Base-by-base conservation (phyloP, 2,888 invertebrate species). In the Polyommatus icarus region DNA sequence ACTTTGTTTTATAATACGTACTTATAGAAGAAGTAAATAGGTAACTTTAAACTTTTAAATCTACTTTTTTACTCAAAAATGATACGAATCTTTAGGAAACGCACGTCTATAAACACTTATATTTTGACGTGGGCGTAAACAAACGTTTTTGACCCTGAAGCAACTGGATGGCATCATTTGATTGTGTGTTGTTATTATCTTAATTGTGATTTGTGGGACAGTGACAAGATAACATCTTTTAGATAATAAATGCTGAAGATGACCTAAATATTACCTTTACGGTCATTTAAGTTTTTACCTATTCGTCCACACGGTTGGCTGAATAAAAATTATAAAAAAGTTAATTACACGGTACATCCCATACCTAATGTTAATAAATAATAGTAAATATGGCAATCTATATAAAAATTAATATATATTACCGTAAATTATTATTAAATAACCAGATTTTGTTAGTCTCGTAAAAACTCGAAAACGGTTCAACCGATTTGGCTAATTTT, bases 71-170 rank as follows among this genome's bases (percentile, higher is more conserved):
- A 50, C 4, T 18, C 18, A 54, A 54, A 54, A 54, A 18, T 18
- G 15, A 54, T 18, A 18, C 0, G 1, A 54, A 54, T 46, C 10
- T 40, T 18, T 4, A 3, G 15, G 15, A 50, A 50, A 50, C 50
- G 50, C 24, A 24, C 10, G 12, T 20, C 8, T 10, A 61, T 24
- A 61, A 61, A 24, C 61, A 61, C 24, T 61, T 24, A 24, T 20
- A 61, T 61, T 61, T 61, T 24, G 24, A 61, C 10, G 12, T 61
- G 20, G 61, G 61, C 61, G 12, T 61, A 61, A 4, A 24, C 8
- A 61, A 61, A 61, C 24, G 61, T 24, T 10, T 61, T 61, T 61
- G 61, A 61, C 61, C 61, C 24, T 61, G 61, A 61, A 61, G 24
- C 12, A 24, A 59, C 59, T 61, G 4, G 24, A 61, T 24, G 61